Conservation (phyloP, 2,888 invertebrate species). For the Apomyelois bistriatella region DNA sequence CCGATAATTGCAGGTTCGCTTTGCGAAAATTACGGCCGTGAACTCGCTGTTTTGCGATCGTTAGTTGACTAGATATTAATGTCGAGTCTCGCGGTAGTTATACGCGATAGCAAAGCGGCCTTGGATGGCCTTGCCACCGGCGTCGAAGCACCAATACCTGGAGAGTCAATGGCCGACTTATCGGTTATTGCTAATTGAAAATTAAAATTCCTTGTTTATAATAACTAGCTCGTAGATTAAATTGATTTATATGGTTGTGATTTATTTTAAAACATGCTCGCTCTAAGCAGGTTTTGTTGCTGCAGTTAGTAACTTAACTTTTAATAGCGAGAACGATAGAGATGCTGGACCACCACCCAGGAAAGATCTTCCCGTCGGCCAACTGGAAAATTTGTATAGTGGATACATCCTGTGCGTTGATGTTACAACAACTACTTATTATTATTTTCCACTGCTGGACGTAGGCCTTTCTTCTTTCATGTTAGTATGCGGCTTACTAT, state of each 20-base stretch:
- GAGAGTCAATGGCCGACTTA: constrained; percentile 42
- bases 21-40: neutral
- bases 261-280: neutral
- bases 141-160: constrained; percentile 19
- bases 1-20: constrained; percentile 6
- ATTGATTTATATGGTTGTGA: constrained; percentile 1
- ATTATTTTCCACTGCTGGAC: too few relatives aligned
- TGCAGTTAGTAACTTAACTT: too few relatives aligned
- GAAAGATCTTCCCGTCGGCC: too few relatives aligned
- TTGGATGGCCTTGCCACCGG: constrained; percentile 69
- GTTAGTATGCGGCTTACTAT: too few relatives aligned
- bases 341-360: too few relatives aligned
- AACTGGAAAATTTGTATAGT: too few relatives aligned
- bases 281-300: too few relatives aligned
- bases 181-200: constrained; percentile 36
- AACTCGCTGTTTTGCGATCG: constrained; percentile 8
- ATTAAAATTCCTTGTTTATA: constrained; percentile 26
- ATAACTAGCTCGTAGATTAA: constrained; percentile 9
- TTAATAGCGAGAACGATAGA: too few relatives aligned
- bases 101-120: constrained; percentile 59
- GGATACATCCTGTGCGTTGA: too few relatives aligned
- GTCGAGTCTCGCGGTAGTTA: constrained; percentile 26
- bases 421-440: too few relatives aligned
- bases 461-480: too few relatives aligned
- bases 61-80: constrained; percentile 26